phyloP scores from a whole-genome alignment of 2,888 invertebrate species.

The Smittia sp. region DNA sequence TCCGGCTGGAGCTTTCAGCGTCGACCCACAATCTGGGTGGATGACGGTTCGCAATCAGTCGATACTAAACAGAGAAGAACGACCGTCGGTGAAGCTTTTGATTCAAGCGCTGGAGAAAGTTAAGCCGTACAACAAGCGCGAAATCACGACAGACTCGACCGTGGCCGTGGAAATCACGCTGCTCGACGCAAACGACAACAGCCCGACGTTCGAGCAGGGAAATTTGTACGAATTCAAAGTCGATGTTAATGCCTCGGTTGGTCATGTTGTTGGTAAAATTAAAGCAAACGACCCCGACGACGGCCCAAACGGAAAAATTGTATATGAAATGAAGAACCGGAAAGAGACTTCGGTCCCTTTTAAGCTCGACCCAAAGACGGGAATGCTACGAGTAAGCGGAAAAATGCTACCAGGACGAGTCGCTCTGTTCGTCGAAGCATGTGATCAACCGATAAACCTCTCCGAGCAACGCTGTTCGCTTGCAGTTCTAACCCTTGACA shows the following conservation, averaged over 20 bases:
- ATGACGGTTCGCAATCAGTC: constrained; percentile 74
- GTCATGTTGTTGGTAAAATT: constrained; percentile 73
- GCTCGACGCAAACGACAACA: constrained; percentile 88
- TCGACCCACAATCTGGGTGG: constrained; percentile 80
- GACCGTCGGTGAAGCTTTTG: constrained; percentile 68
- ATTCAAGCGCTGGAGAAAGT: constrained; percentile 79
- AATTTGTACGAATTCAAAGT: constrained; percentile 79
- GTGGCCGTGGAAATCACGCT: constrained; percentile 79
- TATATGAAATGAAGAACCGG: constrained; percentile 70
- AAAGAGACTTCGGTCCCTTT: constrained; percentile 68
- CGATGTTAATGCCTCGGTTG: constrained; percentile 65
- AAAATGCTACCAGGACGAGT: constrained; percentile 70
- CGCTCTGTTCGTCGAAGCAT: constrained; percentile 78
- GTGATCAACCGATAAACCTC: constrained; percentile 79
- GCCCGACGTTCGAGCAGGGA: constrained; percentile 78
- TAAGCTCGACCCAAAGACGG: constrained; percentile 68
- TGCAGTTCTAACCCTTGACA: constrained; percentile 81
- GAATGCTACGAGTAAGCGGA: constrained; percentile 63
- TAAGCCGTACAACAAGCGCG: constrained; percentile 55
- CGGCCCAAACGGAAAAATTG: constrained; percentile 66
- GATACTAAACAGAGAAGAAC: constrained; percentile 74
- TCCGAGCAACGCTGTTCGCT: constrained; percentile 78
- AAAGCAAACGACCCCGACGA: constrained; percentile 78
- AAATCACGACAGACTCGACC: constrained; percentile 48
- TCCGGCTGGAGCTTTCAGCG: constrained; percentile 72